phyloP scores from a whole-genome alignment of 2,888 invertebrate species.

The Drosophila setosimentum region DNA sequence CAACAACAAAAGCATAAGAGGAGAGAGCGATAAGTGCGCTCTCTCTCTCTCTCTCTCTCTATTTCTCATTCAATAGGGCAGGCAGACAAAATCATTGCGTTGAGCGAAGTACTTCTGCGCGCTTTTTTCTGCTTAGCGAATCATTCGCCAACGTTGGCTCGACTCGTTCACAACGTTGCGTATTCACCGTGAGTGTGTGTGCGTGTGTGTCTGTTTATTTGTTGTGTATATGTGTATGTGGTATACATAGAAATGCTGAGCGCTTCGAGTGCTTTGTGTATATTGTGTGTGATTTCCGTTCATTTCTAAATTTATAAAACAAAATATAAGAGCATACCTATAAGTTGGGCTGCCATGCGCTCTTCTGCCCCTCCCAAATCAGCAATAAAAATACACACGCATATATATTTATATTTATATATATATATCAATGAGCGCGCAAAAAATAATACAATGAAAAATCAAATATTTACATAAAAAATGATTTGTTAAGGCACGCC shows the following conservation, averaged over 20 bases:
- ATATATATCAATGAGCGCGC: not conserved
- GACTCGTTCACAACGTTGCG: constrained; percentile 72
- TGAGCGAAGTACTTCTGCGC: constrained; percentile 69
- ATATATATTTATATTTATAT: not conserved
- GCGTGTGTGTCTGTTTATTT: not conserved
- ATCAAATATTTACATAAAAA: constrained; percentile 2
- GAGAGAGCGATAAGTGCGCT: constrained; percentile 31
- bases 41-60: constrained; percentile 10
- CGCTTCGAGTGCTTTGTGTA: constrained; percentile 24
- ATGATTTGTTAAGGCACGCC: constrained; percentile 11
- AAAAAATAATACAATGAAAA: not conserved
- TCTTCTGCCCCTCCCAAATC: constrained; percentile 11
- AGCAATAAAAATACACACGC: constrained; percentile 18
- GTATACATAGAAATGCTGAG: constrained; percentile 5
- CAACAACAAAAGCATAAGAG: not conserved
- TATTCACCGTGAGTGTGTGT: constrained; percentile 36
- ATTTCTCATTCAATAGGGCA: not conserved
- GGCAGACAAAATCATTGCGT: not conserved
- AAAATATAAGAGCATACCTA: constrained; percentile 45
- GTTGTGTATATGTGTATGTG: constrained; percentile 9
- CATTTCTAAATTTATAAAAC: constrained; percentile 76
- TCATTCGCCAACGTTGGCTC: constrained; percentile 66
- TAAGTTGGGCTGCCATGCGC: constrained; percentile 34
- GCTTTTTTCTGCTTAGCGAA: constrained; percentile 31
- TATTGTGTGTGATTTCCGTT: constrained; percentile 61